A percentile compares a stretch with the other conserved stretches of the same genome.
Conservation (phyloP, 2,113 vertebrate species). For the Strigops habroptila region DNA sequence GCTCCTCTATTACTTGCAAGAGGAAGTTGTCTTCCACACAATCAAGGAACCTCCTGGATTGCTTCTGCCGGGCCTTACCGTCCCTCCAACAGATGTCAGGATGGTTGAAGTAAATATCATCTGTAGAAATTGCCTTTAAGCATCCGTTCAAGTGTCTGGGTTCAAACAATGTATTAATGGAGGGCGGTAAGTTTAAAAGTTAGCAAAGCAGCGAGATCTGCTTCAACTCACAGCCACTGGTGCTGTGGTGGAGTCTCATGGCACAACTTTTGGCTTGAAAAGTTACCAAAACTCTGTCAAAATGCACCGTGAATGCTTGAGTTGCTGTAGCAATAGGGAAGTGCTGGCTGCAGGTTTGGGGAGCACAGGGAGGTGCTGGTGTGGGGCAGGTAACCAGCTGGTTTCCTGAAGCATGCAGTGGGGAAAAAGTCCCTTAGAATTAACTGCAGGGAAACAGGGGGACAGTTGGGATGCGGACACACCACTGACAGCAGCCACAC, state of each 20-base stretch:
- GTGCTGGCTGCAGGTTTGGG: neutral
- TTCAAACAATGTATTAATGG: neutral
- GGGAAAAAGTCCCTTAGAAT: neutral
- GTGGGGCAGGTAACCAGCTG: too few relatives aligned
- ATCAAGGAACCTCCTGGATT: too few relatives aligned
- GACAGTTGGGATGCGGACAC: neutral
- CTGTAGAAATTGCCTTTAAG: neutral
- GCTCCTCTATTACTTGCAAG: too few relatives aligned
- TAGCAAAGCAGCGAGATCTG: neutral
- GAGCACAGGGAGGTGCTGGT: neutral
- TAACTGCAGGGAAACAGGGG: neutral
- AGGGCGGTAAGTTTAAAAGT: neutral
- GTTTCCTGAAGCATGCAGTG: neutral
- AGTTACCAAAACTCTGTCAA: neutral
- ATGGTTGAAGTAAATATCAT: too few relatives aligned
- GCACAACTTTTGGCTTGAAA: neutral
- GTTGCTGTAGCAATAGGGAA: neutral
- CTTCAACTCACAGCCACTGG: accelerated
- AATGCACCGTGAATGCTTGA: accelerated
- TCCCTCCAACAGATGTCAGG: too few relatives aligned
- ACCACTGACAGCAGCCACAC: too few relatives aligned
- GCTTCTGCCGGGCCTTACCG: too few relatives aligned
- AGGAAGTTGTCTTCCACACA: too few relatives aligned
- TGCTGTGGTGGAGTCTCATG: accelerated
- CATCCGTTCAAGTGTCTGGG: accelerated